phyloP scores from a whole-genome alignment of 2,113 vertebrate species.

The Pogonocichla stellata region DNA sequence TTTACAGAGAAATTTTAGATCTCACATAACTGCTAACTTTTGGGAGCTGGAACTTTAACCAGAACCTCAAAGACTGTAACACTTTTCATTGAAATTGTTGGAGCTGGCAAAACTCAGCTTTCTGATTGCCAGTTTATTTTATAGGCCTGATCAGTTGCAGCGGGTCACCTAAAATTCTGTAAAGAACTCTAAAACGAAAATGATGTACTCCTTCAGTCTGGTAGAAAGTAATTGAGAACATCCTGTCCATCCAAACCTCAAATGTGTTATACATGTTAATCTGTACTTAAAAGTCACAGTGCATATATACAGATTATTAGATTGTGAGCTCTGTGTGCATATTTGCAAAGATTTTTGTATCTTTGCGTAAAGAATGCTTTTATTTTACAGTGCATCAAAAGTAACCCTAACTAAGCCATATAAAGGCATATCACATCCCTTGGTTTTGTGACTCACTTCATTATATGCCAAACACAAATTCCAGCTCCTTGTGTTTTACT shows the following conservation, averaged over 20 bases:
- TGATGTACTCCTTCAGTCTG: background rate
- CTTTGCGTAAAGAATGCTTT: slow-evolving; percentile 22
- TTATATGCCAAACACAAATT: slow-evolving; percentile 59
- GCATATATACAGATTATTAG: background rate
- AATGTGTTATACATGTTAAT: background rate
- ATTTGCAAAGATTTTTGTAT: slow-evolving; percentile 22
- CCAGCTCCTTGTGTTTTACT: slow-evolving; percentile 63
- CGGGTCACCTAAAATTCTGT: background rate
- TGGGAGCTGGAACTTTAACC: background rate
- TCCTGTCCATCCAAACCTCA: background rate
- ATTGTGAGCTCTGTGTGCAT: background rate
- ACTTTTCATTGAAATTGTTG: background rate
- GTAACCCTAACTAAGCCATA: slow-evolving; percentile 52
- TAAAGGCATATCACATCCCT: slow-evolving; percentile 62
- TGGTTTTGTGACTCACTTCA: slow-evolving; percentile 47
- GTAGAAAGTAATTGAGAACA: background rate
- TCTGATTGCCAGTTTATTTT: background rate
- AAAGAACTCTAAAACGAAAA: background rate
- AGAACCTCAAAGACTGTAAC: background rate
- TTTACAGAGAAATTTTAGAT: background rate
- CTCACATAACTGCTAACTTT: background rate
- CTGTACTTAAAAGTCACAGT: background rate
- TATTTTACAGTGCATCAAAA: slow-evolving; percentile 38
- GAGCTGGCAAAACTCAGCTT: background rate
- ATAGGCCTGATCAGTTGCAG: background rate